Evolutionary conservation across 2,797 vertebrate species (phyloP).

Genomic region (Crenichthys baileyi): DNA sequence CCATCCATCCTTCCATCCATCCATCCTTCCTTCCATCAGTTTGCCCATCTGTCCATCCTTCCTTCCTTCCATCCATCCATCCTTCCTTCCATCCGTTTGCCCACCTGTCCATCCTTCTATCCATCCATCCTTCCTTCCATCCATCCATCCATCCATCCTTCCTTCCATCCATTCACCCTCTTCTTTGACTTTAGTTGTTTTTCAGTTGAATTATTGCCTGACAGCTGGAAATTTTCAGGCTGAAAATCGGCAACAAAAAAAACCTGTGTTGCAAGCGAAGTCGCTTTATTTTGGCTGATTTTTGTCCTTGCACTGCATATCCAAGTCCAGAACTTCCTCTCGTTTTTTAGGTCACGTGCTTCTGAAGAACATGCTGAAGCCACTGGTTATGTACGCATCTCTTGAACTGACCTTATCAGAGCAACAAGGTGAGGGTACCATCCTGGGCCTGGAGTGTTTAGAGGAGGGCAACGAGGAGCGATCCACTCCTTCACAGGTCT

Average conservation of each 20-base stretch:
- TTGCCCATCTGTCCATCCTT: too few species aligned
- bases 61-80: too few species aligned
- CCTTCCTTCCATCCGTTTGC: too few species aligned
- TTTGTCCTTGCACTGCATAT: neutral
- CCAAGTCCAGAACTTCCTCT: neutral
- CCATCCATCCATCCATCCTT: too few species aligned
- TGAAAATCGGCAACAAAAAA: neutral
- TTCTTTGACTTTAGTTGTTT: too few species aligned
- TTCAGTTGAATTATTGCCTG: too few species aligned
- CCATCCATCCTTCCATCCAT: too few species aligned
- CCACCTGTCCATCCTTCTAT: too few species aligned
- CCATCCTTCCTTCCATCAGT: too few species aligned
- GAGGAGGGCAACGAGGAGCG: conserved; percentile 74
- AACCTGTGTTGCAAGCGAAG: too few species aligned
- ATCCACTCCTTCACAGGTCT: conserved; percentile 86
- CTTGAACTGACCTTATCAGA: conserved; percentile 80
- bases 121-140: too few species aligned
- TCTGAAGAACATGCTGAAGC: conserved; percentile 89
- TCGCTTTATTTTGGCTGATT: neutral
- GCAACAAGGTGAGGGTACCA: conserved; percentile 71
- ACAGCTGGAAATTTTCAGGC: neutral
- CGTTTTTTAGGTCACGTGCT: conserved; percentile 86
- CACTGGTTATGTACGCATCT: conserved; percentile 83
- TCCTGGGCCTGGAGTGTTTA: conserved; percentile 80
- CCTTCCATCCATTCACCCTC: too few species aligned